Base-by-base conservation (phyloP, 2,113 vertebrate genomes). In the Marcusenius ussheri region DNA sequence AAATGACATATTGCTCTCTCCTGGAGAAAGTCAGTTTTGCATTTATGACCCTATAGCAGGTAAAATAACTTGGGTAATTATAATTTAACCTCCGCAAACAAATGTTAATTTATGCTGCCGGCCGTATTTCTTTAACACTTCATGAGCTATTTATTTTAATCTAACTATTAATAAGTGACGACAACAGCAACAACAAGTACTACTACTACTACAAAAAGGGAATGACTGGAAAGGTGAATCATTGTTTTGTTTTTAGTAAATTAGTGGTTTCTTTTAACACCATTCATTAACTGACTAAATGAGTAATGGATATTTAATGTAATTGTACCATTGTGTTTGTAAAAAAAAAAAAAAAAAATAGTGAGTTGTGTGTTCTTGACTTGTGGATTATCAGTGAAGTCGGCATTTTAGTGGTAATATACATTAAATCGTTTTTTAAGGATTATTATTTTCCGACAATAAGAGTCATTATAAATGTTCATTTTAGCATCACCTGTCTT, bases 401-500 rank as follows among this genome's bases (percentile, higher is more conserved):
- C 95, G 95, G 96, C 95, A 95, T 95, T 96, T 95, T 96, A 96
- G 96, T 96, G 95, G 95, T 96, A 96, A 96, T 96, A 96, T 96
- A 96, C 96, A 96, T 96, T 94, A 96, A 95, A 95, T 96, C 94
- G 74, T 96, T 93, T 96, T 96, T 96, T 96, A 96, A 96, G 95
- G 94, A 94, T 95, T 96, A 94, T 95, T 96, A 94, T 95, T 95
- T 96, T 96, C 95, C 95, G 92, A 96, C 95, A 95, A 95, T 95
- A 96, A 95, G 95, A 96, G 96, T 96, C 96, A 96, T 96, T 96
- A 96, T 96, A 96, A 96, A 96, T 96, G 96, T 96, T 96, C 96
- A 96, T 96, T 96, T 96, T 96, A 96, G 95, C 96, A 96, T 96
- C 96, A 96, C 96, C 96, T 96, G 96, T 96, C 96, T 96, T 96